These are phyloP conservation scores for Acrobasis consociella DNA, from an alignment of 2,888 invertebrate genomes.

Conservation along the genomic window DNA sequence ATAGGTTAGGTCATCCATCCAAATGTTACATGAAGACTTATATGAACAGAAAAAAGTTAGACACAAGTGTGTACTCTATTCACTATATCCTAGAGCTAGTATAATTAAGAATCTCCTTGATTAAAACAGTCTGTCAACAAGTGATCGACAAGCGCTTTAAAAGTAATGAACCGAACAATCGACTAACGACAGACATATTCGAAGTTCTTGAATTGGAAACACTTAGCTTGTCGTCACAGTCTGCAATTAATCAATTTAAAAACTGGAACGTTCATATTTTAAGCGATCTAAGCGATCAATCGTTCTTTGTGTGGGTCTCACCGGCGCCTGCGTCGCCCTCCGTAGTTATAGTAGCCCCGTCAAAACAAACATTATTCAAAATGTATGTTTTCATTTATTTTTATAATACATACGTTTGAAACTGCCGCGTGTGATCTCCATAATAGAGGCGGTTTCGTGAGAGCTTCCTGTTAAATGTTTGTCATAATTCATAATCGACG, in stretches of 20 bases:
- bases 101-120: neutral
- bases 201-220: slow-evolving; percentile 66
- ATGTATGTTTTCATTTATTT: slow-evolving; percentile 74
- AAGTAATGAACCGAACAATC: slow-evolving; percentile 59
- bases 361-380: slow-evolving; percentile 78
- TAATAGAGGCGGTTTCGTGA: slow-evolving; percentile 55
- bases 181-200: slow-evolving; percentile 54
- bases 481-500: slow-evolving; percentile 33
- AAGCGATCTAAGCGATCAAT: slow-evolving; percentile 66
- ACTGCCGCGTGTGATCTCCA: slow-evolving; percentile 63
- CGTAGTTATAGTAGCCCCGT: slow-evolving; percentile 63
- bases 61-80: neutral
- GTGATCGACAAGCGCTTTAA: slow-evolving; percentile 29
- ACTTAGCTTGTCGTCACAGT: slow-evolving; percentile 56
- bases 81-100: too few species aligned
- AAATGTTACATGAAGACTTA: too few species aligned
- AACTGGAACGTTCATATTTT: slow-evolving; percentile 73
- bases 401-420: slow-evolving; percentile 67
- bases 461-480: slow-evolving; percentile 51
- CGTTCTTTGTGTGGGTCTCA: slow-evolving; percentile 78
- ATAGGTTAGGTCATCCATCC: too few species aligned
- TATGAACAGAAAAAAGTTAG: too few species aligned
- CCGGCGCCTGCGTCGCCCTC: slow-evolving; percentile 59
- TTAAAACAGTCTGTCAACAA: neutral
- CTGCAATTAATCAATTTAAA: slow-evolving; percentile 78